Evolutionary conservation across 2,888 invertebrate genomes (phyloP).

Genomic region (Troilus luridus): DNA sequence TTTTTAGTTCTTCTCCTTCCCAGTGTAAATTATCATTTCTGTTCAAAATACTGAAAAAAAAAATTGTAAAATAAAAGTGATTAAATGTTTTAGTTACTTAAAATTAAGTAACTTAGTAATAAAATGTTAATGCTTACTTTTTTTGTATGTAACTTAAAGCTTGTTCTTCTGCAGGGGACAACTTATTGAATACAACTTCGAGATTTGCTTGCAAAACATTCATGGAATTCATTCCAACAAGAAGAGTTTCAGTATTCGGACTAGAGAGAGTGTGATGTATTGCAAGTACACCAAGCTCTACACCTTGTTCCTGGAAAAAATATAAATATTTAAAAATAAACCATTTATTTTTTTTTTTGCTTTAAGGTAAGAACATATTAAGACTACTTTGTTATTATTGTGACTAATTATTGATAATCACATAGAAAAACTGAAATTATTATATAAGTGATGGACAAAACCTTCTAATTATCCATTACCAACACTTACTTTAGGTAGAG

Average conservation of each 20-base stretch:
- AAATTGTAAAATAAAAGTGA: neutral
- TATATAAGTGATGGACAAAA: too few species aligned
- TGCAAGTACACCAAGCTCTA: conserved; percentile 82
- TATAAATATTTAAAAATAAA: conserved; percentile 43
- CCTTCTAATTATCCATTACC: too few species aligned
- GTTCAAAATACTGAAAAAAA: conserved; percentile 11
- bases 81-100: neutral
- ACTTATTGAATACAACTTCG: conserved; percentile 75
- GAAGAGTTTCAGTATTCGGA: conserved; percentile 76
- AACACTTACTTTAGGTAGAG: too few species aligned
- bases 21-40: conserved; percentile 63
- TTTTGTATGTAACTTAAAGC: conserved; percentile 74
- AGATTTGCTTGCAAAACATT: conserved; percentile 77
- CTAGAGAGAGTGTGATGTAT: conserved; percentile 77
- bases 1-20: conserved; percentile 66
- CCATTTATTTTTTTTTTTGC: neutral
- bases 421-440: too few species aligned
- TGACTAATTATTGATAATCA: too few species aligned
- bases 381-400: too few species aligned
- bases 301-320: conserved; percentile 71
- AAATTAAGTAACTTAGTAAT: neutral
- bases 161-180: conserved; percentile 77
- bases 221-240: conserved; percentile 83
- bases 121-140: conserved; percentile 61
- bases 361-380: too few species aligned